Evolutionary conservation across 2,888 invertebrate genomes (phyloP).

Genomic region (Incurvaria masculella): DNA sequence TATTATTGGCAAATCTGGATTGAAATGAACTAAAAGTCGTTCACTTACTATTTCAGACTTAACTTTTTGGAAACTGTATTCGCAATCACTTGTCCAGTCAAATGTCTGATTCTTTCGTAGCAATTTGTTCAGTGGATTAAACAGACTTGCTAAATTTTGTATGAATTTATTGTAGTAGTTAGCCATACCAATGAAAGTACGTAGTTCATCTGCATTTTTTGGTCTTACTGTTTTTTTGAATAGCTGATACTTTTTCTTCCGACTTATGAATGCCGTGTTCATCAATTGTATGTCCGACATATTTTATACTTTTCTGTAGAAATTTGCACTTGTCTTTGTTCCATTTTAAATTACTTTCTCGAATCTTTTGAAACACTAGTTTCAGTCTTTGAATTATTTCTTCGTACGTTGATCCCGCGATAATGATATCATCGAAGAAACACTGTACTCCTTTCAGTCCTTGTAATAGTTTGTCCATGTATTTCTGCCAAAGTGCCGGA

Average conservation of each 20-base stretch:
- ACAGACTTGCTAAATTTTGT: slow-evolving; percentile 16
- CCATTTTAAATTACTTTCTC: slow-evolving; percentile 5
- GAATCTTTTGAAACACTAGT: slow-evolving; percentile 3
- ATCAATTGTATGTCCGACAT: slow-evolving; percentile 13
- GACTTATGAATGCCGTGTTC: slow-evolving; percentile 10
- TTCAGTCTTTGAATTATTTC: background rate
- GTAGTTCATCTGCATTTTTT: background rate
- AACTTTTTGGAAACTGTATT: slow-evolving; percentile 8
- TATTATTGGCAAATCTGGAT: slow-evolving; percentile 17
- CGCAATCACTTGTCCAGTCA: slow-evolving; percentile 12
- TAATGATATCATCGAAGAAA: slow-evolving; percentile 1
- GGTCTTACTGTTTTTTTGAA: slow-evolving; percentile 4
- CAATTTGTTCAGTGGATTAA: slow-evolving; percentile 17
- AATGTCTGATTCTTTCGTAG: slow-evolving; percentile 13
- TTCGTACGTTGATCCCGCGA: background rate
- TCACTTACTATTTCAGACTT: slow-evolving; percentile 18
- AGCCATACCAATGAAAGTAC: slow-evolving; percentile 13
- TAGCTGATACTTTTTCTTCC: slow-evolving; percentile 6
- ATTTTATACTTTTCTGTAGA: slow-evolving; percentile 14
- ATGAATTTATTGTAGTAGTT: slow-evolving; percentile 22
- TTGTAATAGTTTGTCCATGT: background rate
- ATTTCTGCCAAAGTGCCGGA: background rate
- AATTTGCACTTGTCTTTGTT: slow-evolving; percentile 17
- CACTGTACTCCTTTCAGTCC: background rate
- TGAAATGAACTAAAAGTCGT: slow-evolving; percentile 18